Base-by-base conservation (phyloP, 2,797 vertebrate species). In the Chrosomus eos region DNA sequence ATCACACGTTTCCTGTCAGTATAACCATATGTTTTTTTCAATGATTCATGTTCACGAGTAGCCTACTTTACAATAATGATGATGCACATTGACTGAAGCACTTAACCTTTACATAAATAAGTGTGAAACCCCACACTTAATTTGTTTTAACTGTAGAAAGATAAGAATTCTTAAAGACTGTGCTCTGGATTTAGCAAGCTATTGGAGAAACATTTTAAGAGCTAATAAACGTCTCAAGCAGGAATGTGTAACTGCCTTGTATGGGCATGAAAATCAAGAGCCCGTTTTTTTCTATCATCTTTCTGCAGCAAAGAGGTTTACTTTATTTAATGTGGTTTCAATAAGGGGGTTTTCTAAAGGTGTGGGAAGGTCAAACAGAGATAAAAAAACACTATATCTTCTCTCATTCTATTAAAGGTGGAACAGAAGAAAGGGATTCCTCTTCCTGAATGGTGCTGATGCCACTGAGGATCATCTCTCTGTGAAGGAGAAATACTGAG, bases 201-300 rank as follows among this genome's bases (percentile, higher is more conserved):
- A 87, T 86, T 88, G 86, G 84, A 94, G 86, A 94, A 88, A 91
- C 88, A 74, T 94, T 92, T 93, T 91, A 91, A 92, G 93, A 48
- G 93, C 93, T 90, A 94, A 92, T 94, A 93, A 96, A 96, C 90
- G 92, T 94, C 95, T 83, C 66, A 51, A 91, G 80, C 90, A 92
- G 92, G 93, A 95, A 95, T 94, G 92, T 86, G 88, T 88, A 92
- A 91, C 89, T 90, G 92, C 97, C 97, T 96, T 97, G 93, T 97
- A 96, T 94, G 96, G 96, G 95, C 94, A 94, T 88, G 87, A 91
- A 82, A 90, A 85, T 51, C 81, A 90, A 91, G 85, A 88, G 90
- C 88, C 82, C 1, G 40, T 43, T 1, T 89, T 91, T 91, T 90
- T 89, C 89, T 86, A 73, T 87, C 80, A 84, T 62, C 67, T 33